Conservation (phyloP, 2,797 vertebrate genomes). For the Aldrovandia affinis region DNA sequence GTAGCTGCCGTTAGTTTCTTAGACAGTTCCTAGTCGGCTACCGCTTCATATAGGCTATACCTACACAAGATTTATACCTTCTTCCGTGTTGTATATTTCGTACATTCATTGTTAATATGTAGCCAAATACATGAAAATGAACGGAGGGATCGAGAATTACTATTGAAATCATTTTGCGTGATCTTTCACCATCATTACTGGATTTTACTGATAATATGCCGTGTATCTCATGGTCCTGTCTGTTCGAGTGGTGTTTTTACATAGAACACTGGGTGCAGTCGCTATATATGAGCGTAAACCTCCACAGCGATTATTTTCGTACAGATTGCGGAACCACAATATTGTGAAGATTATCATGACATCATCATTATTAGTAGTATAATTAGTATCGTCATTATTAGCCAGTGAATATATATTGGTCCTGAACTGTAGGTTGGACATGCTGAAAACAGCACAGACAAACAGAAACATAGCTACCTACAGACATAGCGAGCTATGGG, state of each 20-base stretch:
- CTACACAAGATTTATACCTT: background rate
- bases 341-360: background rate
- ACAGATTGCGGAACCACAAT: background rate
- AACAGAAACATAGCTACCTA: conserved; percentile 21
- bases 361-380: background rate
- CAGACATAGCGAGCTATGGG: background rate
- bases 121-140: background rate
- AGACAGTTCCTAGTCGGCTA: conserved; percentile 22
- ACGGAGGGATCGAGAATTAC: conserved; percentile 4
- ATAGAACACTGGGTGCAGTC: conserved; percentile 3
- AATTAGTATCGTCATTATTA: background rate
- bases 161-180: conserved; percentile 2
- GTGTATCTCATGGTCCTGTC: background rate
- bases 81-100: conserved; percentile 22
- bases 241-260: conserved; percentile 1
- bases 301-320: background rate
- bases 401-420: background rate
- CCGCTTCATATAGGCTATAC: background rate
- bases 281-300: background rate
- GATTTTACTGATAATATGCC: conserved; percentile 20
- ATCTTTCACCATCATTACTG: background rate
- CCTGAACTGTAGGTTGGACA: conserved; percentile 2
- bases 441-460: conserved; percentile 17
- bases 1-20: conserved; percentile 5
- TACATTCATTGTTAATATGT: background rate